Evolutionary conservation across 2,797 vertebrate genomes (phyloP), one percentile per base, ranked within the genome.

Genomic region (Anabas testudineus): DNA sequence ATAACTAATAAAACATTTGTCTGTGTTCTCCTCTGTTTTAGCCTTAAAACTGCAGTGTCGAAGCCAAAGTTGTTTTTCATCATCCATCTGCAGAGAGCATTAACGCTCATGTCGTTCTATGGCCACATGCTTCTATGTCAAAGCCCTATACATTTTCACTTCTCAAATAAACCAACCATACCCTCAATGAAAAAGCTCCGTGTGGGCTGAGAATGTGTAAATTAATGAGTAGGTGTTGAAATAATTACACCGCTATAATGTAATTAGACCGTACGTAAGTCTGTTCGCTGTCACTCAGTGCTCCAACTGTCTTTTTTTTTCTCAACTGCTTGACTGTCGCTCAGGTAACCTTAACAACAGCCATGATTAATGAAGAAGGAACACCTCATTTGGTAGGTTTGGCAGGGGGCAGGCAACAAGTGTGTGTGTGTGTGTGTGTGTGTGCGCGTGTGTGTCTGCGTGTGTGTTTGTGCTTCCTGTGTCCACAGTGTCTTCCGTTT

Each of bases 281-380:
- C 84, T 90, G 89, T 49, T 71, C 63, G 43, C 59, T 87, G 76
- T 92, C 89, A 92, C 68, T 88, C 83, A 68, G 6, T 63, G 52
- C 52, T 62, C 15, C 51, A n/a, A 59, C 42, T 72, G 66, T 19
- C 21, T 42, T 55, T 67, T 61, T 58, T 14, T 7, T 45, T n/a
- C 56, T 56, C 3, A n/a, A 52, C 60, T 56, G 30, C 53, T 63
- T 49, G 22, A 71, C 45, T 53, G 41, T 67, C 55, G 47, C 82
- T 83, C 84, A 84, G 62, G 78, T 84, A 81, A 78, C 59, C 37
- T 77, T 78, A 86, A 88, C 81, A 87, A 76, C 66, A 83, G 54
- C 57, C 7, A 49, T 87, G 87, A 92, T 91, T 89, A 87, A 91
- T 92, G 87, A 86, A 84, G 82, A 63, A 77, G 76, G 76, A 80